These are phyloP conservation scores for Tragelaphus oryx DNA, from an alignment of 2,797 vertebrate genomes.

Conservation along the genomic window DNA sequence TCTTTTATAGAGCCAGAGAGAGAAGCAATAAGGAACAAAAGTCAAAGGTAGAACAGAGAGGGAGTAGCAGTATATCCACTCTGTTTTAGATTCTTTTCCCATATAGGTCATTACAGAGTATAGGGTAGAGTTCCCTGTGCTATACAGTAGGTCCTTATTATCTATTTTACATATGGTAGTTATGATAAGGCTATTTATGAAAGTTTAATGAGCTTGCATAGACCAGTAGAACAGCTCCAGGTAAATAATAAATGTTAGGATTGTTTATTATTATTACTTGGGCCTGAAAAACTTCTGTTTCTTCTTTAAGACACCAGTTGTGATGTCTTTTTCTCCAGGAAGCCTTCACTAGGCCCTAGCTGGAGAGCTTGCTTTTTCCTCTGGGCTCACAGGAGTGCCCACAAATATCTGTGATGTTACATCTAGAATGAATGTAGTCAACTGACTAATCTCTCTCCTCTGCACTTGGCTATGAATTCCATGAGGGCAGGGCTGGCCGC, in stretches of 20 bases:
- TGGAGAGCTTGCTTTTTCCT: not conserved
- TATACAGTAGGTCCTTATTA: not conserved
- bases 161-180: not conserved
- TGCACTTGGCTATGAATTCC: not conserved
- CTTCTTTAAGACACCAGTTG: not conserved
- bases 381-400: not conserved
- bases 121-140: not conserved
- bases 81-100: not conserved
- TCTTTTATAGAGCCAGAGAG: not conserved
- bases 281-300: not conserved
- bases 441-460: not conserved
- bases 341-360: not conserved
- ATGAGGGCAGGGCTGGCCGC: not conserved
- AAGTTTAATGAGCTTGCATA: not conserved
- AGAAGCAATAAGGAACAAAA: not conserved
- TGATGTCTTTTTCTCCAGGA: not conserved
- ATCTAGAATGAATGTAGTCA: not conserved
- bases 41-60: not conserved
- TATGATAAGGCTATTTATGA: not conserved
- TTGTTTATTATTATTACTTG: not conserved
- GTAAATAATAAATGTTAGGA: not conserved
- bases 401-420: not conserved
- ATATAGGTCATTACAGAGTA: not conserved
- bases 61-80: not conserved
- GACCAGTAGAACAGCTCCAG: not conserved